phyloP scores from a whole-genome alignment of 2,888 invertebrate species.

The Andrena flavipes region DNA sequence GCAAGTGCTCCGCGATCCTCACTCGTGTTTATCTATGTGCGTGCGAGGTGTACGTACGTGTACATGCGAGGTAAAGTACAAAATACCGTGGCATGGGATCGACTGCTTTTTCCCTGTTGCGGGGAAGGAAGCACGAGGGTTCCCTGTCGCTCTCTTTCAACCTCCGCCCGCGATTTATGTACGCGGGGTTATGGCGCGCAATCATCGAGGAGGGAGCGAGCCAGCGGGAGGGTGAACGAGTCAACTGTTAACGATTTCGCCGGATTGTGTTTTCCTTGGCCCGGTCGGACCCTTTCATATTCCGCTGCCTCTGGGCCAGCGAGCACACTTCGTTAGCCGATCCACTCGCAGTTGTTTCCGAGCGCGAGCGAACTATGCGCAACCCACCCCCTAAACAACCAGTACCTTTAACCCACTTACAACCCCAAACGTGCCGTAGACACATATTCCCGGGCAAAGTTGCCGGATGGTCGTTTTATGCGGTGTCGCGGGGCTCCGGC shows the following conservation, averaged over 20 bases:
- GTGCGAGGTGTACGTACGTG: too few relatives aligned
- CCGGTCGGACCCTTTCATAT: constrained; percentile 39
- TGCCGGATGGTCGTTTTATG: constrained; percentile 50
- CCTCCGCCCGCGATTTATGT: constrained; percentile 30
- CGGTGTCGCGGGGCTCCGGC: constrained; percentile 11
- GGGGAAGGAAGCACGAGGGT: too few relatives aligned
- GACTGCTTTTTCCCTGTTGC: too few relatives aligned
- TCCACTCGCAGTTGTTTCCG: constrained; percentile 68
- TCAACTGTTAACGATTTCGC: constrained; percentile 74
- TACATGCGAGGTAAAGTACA: too few relatives aligned
- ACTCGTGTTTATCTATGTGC: too few relatives aligned
- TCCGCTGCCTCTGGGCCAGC: constrained; percentile 42
- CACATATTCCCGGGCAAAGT: constrained; percentile 67
- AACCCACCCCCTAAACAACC: constrained; percentile 68
- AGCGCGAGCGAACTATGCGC: constrained; percentile 72
- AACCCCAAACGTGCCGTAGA: constrained; percentile 61
- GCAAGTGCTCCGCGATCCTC: too few relatives aligned
- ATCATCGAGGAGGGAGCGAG: constrained; percentile 29
- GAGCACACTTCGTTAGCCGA: constrained; percentile 72
- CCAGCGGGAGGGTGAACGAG: constrained; percentile 46
- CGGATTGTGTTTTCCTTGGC: constrained; percentile 72
- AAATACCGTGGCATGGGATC: too few relatives aligned
- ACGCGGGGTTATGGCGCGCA: constrained; percentile 12
- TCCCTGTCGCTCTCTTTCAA: neutral
- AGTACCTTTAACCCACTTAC: constrained; percentile 74